A percentile compares a stretch with the other conserved stretches of the same genome.
Conservation (phyloP, 2,113 vertebrate species). For the Ornithorhynchus anatinus region DNA sequence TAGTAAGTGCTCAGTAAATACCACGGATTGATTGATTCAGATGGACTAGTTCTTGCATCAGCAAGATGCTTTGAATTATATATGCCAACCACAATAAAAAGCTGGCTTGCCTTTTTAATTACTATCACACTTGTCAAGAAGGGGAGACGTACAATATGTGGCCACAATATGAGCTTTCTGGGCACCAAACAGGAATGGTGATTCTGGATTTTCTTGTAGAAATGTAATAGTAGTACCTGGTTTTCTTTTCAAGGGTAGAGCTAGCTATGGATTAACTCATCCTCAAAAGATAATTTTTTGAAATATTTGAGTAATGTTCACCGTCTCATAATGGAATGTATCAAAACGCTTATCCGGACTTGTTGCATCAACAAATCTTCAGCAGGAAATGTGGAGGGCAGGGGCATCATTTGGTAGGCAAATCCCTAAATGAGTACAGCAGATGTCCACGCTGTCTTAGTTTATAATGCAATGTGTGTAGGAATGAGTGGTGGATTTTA, state of each 20-base stretch:
- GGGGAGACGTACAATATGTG: slow-evolving; percentile 21
- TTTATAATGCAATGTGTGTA: slow-evolving; percentile 12
- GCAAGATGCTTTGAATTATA: slow-evolving; percentile 60
- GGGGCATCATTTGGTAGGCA: slow-evolving; percentile 43
- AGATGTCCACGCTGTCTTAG: slow-evolving; percentile 44
- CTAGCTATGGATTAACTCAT: slow-evolving; percentile 62
- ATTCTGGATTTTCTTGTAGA: slow-evolving; percentile 47
- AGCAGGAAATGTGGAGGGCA: slow-evolving; percentile 46
- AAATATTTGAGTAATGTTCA: slow-evolving; percentile 65
- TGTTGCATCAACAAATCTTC: slow-evolving; percentile 57
- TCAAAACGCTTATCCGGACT: slow-evolving; percentile 60
- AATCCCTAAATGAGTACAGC: slow-evolving; percentile 38
- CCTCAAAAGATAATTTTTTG: slow-evolving; percentile 51
- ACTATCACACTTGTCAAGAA: slow-evolving; percentile 17
- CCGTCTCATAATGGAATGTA: slow-evolving; percentile 52
- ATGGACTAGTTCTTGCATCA: no score
- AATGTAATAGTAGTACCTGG: slow-evolving; percentile 45
- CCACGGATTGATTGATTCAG: no score
- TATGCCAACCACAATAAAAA: slow-evolving; percentile 43
- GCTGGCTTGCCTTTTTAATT: slow-evolving; percentile 31
- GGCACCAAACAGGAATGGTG: neutral
- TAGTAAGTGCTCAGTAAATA: no score
- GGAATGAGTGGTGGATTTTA: slow-evolving; percentile 26
- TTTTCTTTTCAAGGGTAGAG: slow-evolving; percentile 63
- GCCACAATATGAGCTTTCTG: slow-evolving; percentile 27